These are phyloP conservation scores for Mesaphorura yosii DNA, from an alignment of 1,140 invertebrate genomes.

Conservation along the genomic window DNA sequence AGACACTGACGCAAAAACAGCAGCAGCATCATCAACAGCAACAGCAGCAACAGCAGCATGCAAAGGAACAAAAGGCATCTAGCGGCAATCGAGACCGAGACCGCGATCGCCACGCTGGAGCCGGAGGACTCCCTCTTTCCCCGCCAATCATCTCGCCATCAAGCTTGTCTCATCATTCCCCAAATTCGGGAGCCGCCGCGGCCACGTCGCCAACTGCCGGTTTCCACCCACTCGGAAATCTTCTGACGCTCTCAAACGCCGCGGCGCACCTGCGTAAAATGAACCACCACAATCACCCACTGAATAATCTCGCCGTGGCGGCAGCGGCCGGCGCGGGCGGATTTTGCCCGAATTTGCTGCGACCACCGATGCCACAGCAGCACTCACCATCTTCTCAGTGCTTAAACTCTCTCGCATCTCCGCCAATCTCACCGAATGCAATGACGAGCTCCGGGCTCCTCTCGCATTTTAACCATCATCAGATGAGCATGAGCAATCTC, in stretches of 20 bases:
- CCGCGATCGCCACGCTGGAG: not conserved
- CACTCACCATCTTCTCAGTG: too few species aligned
- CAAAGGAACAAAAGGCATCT: slow-evolving; percentile 9
- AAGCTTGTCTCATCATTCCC: too few species aligned
- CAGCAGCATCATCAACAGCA: slow-evolving; percentile 22
- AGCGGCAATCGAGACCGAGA: not conserved
- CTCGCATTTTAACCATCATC: not conserved
- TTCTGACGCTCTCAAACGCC: slow-evolving; percentile 23
- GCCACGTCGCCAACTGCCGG: not conserved
- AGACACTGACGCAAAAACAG: slow-evolving; percentile 32
- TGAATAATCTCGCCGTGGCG: slow-evolving; percentile 21
- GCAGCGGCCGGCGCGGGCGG: slow-evolving; percentile 3
- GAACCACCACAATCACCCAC: slow-evolving; percentile 4
- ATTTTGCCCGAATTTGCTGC: not conserved
- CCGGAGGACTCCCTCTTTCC: too few species aligned
- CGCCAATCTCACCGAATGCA: not conserved
- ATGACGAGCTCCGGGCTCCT: not conserved
- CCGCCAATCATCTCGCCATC: too few species aligned
- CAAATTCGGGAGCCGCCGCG: too few species aligned
- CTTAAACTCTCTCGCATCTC: too few species aligned
- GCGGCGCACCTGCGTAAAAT: slow-evolving; percentile 25
- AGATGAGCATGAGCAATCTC: not conserved
- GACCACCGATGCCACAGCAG: too few species aligned
- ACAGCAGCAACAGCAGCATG: slow-evolving; percentile 12
- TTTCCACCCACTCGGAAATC: slow-evolving; percentile 3